Conservation (phyloP, 2,888 invertebrate species). For the Diabrotica balteata region DNA sequence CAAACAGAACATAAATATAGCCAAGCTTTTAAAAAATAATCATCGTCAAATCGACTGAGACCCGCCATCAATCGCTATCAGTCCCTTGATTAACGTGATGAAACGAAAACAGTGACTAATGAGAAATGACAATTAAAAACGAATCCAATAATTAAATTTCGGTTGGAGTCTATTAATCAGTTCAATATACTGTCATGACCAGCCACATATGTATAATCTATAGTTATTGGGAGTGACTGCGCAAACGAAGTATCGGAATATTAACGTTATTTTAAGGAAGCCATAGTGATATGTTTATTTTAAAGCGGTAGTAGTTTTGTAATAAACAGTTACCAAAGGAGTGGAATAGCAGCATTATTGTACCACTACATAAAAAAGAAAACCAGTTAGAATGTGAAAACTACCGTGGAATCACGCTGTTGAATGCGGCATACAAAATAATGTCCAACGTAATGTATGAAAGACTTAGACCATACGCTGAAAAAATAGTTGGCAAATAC, state of each 20-base stretch:
- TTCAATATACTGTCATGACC: conserved; percentile 23
- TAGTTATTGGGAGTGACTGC: conserved; percentile 1
- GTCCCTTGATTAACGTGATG: conserved; percentile 23
- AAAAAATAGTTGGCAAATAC: too few species aligned
- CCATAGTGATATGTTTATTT: too few species aligned
- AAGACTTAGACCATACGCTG: too few species aligned
- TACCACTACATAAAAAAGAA: too few species aligned
- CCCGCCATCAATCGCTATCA: conserved; percentile 22
- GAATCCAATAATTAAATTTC: conserved; percentile 34
- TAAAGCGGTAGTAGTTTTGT: too few species aligned
- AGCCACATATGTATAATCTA: conserved; percentile 6
- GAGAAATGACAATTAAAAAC: conserved; percentile 37
- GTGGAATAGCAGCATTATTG: too few species aligned
- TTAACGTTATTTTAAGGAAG: too few species aligned
- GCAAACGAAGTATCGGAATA: not conserved
- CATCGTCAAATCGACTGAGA: conserved; percentile 25
- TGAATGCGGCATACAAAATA: too few species aligned
- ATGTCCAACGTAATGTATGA: too few species aligned
- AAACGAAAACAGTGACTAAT: conserved; percentile 29
- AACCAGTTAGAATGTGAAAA: too few species aligned
- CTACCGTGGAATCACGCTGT: too few species aligned
- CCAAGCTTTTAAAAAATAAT: conserved; percentile 15
- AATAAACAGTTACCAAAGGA: too few species aligned
- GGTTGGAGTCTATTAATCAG: conserved; percentile 29
- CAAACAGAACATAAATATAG: not conserved